Conservation (phyloP, 2,113 vertebrate species). For the Patagioenas fasciata region DNA sequence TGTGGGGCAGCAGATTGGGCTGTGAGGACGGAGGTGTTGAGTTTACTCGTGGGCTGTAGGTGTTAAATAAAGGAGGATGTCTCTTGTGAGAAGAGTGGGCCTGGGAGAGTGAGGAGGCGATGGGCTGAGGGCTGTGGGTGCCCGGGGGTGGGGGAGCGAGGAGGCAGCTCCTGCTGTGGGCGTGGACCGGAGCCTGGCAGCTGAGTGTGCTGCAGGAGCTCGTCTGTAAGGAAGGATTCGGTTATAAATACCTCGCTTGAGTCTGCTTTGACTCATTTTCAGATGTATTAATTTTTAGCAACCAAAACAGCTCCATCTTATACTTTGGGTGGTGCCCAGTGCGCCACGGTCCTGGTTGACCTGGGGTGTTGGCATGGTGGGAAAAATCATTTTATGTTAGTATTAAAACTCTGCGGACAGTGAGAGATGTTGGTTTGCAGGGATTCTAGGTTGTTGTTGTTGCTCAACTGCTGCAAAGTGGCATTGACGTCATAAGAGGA, state of each 20-base stretch:
- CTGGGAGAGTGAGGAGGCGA: accelerated
- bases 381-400: neutral
- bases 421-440: accelerated
- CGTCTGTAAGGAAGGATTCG: accelerated
- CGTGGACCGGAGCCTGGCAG: neutral
- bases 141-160: neutral
- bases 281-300: neutral
- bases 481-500: neutral
- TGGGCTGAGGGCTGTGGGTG: neutral
- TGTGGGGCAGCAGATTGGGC: neutral
- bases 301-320: neutral
- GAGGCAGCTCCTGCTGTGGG: neutral
- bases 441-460: neutral
- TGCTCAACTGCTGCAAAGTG: neutral
- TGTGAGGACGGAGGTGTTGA: accelerated
- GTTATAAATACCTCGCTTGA: neutral
- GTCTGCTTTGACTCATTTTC: neutral
- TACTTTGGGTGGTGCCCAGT: neutral
- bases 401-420: accelerated
- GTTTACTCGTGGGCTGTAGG: neutral
- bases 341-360: neutral
- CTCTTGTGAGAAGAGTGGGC: accelerated
- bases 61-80: neutral
- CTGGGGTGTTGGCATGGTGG: accelerated
- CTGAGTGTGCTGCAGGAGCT: neutral